Conservation (phyloP, 2,888 invertebrate species). For the Chloroclystis v-ata region DNA sequence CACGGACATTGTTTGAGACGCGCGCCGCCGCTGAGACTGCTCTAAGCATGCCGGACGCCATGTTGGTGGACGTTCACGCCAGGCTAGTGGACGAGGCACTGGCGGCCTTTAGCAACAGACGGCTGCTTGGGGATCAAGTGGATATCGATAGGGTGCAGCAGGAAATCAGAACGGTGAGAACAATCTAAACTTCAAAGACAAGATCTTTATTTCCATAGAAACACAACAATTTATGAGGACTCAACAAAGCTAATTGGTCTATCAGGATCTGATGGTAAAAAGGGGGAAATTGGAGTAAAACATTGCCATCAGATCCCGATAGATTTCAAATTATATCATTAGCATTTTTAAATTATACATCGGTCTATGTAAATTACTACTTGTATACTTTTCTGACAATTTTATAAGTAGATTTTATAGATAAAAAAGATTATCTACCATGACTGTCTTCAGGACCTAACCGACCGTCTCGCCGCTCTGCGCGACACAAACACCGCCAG, state of each 20-base stretch:
- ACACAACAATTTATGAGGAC: no score
- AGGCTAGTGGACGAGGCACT: constrained; percentile 9
- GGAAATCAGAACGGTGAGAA: constrained; percentile 2
- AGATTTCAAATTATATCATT: neutral
- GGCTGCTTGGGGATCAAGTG: constrained; percentile 5
- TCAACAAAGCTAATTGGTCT: no score
- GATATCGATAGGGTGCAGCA: constrained; percentile 7
- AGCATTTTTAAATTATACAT: no score
- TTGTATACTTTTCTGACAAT: no score
- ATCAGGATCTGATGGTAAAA: no score
- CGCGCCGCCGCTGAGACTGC: constrained; percentile 1
- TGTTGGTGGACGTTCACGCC: constrained; percentile 6
- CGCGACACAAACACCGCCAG: constrained; percentile 9
- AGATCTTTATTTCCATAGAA: neutral
- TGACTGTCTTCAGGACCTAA: constrained; percentile 14
- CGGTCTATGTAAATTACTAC: no score
- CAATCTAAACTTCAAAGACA: neutral
- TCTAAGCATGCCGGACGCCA: constrained; percentile 7
- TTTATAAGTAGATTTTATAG: no score
- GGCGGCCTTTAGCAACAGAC: constrained; percentile 9
- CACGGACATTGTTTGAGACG: constrained; percentile 13
- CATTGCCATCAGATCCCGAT: no score
- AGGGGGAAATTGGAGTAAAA: no score
- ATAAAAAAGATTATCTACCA: no score
- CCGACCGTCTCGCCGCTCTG: neutral